These are phyloP conservation scores for Chironomus tentans DNA, from an alignment of 2,888 invertebrate species.

Conservation along the genomic window DNA sequence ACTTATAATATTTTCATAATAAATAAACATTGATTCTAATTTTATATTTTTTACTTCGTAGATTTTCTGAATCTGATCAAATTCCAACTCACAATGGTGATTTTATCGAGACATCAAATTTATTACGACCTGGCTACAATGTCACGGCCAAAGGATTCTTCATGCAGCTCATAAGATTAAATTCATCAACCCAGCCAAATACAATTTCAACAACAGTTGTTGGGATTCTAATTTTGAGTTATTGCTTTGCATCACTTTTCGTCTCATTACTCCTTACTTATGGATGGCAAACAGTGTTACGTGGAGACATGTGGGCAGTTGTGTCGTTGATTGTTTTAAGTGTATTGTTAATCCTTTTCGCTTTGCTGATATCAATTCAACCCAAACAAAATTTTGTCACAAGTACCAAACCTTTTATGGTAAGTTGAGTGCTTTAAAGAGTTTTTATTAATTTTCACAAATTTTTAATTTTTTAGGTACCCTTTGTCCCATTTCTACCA, in stretches of 20 bases:
- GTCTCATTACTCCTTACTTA: conserved; percentile 36
- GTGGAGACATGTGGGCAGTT: conserved; percentile 35
- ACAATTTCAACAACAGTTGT: conserved; percentile 21
- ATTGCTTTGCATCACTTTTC: conserved; percentile 33
- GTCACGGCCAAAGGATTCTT: conserved; percentile 15
- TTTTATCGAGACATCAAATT: conserved; percentile 12
- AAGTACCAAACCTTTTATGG: conserved; percentile 11
- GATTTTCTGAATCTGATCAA: conserved; percentile 31
- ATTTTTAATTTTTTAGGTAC: conserved; percentile 53
- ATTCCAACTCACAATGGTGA: background rate
- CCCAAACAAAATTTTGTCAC: conserved; percentile 33
- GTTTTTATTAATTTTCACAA: too few relatives aligned
- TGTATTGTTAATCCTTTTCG: conserved; percentile 31
- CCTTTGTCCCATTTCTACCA: conserved; percentile 73
- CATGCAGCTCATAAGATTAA: conserved; percentile 6
- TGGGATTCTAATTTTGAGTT: conserved; percentile 31
- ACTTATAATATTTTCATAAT: background rate
- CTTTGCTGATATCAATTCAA: conserved; percentile 37
- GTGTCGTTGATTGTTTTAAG: conserved; percentile 32
- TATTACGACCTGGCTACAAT: conserved; percentile 14
- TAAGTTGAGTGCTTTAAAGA: background rate
- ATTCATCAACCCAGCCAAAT: background rate
- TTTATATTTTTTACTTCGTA: background rate
- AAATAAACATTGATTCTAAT: background rate
- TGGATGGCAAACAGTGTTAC: conserved; percentile 33